Evolutionary conservation across 2,797 vertebrate species (phyloP), one percentile per base, ranked within the genome.

Genomic region (Scomberomorus guttatus): DNA sequence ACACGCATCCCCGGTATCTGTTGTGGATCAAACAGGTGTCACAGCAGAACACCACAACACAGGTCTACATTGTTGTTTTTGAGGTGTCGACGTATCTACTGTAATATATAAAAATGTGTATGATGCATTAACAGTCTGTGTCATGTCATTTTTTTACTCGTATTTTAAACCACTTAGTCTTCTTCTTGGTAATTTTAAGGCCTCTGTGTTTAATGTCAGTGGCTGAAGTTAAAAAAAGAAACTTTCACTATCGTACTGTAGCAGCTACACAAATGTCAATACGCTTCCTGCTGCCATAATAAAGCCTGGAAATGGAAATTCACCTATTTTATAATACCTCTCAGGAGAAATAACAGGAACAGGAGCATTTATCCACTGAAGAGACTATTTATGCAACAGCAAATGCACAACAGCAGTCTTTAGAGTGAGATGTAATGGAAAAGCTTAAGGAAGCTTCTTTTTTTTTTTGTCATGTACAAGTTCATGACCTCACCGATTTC

Each of bases 381-480:
- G 24, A 79, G 62, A 79, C 50, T 25, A 55, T 77, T 63, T 48
- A 80, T 68, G 46, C 60, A 57, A 87, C 79, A 86, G 82, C 82
- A 86, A 79, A 87, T 67, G 56, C 67, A 82, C 29, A 86, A 83
- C 79, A 90, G 32, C 75, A 48, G 59, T 76, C 75, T n/a, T 65
- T 55, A 25, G 66, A 71, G 60, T 58, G 63, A 78, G 77, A 78
- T 73, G 77, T 83, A 68, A 87, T 87, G 75, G 81, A 89, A 91
- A 83, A 77, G 52, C 65, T 76, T 52, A 51, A 55, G 55, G 48
- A 70, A 44, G 44, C n/a, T 62, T 39, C 0, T 80, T 44, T 62
- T 81, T 68, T 71, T 77, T 22, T 81, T 68, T 71, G 75, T 22
- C 50, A 79, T 64, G 61, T 57, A 37, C 24, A 46, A 83, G 75